These are phyloP conservation scores for Eupithecia subumbrata DNA, from an alignment of 2,888 invertebrate species.

Conservation along the genomic window DNA sequence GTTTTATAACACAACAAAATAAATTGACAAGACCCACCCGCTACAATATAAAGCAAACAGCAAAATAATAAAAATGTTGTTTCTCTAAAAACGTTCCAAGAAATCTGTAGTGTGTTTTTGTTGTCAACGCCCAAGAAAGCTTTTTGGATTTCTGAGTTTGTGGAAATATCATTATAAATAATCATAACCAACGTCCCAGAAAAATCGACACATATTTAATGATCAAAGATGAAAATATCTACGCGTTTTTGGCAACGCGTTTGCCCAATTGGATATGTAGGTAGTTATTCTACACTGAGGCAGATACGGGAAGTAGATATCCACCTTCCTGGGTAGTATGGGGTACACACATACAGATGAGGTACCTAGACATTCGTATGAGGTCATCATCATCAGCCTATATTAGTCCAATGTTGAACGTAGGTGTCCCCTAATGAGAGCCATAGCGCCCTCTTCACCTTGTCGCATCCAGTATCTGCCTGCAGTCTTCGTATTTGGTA, in stretches of 20 bases:
- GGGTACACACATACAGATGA: too few relatives aligned
- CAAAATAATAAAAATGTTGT: conserved; percentile 42
- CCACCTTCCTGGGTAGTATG: not conserved
- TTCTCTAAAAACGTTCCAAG: conserved; percentile 28
- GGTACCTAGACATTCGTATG: too few relatives aligned
- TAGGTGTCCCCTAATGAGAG: too few relatives aligned
- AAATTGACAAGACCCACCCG: conserved; percentile 60
- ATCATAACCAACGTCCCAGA: not conserved
- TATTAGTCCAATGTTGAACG: not conserved
- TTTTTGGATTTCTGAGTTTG: not conserved
- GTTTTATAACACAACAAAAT: conserved; percentile 65
- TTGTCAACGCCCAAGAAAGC: conserved; percentile 4
- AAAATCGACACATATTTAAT: not conserved
- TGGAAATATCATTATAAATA: not conserved
- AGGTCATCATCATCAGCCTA: not conserved
- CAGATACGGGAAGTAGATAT: not conserved
- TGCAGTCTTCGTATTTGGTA: not conserved
- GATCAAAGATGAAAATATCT: not conserved
- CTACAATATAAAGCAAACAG: conserved; percentile 49
- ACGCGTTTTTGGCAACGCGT: not conserved
- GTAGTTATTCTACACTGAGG: not conserved
- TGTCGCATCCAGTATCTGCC: too few relatives aligned
- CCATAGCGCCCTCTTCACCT: too few relatives aligned
- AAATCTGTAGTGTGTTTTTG: conserved; percentile 30
- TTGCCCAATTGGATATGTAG: not conserved